Conservation (phyloP, 2,797 vertebrate genomes). For the Sebastes melanostomus region DNA sequence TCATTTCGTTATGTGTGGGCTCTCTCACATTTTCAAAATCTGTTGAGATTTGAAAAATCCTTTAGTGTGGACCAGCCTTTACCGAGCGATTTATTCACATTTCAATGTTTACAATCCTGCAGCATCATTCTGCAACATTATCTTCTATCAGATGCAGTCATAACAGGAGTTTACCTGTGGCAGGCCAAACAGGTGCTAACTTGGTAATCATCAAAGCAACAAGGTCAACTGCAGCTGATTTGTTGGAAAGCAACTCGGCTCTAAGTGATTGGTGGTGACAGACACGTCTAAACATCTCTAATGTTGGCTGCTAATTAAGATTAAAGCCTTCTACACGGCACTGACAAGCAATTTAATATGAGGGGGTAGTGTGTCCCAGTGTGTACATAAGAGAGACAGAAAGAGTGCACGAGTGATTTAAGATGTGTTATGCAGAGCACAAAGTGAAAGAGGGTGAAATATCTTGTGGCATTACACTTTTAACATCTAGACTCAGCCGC, state of each 20-base stretch:
- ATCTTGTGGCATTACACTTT: constrained; percentile 29
- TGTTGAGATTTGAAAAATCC: too few relatives aligned
- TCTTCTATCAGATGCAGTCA: neutral
- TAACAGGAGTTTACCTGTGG: constrained; percentile 38
- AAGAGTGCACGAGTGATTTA: neutral
- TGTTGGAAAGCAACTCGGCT: constrained; percentile 24
- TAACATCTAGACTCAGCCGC: neutral
- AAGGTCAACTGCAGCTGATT: constrained; percentile 45
- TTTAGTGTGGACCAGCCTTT: too few relatives aligned
- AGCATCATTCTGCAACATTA: neutral
- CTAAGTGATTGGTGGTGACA: constrained; percentile 62
- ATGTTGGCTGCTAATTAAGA: constrained; percentile 66
- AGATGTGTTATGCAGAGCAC: constrained; percentile 5
- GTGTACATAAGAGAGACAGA: neutral
- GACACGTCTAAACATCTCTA: constrained; percentile 69
- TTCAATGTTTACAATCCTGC: neutral
- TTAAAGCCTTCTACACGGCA: constrained; percentile 46
- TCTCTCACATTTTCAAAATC: too few relatives aligned
- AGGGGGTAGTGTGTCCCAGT: constrained; percentile 18
- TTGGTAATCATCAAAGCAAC: constrained; percentile 30
- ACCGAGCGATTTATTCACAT: too few relatives aligned
- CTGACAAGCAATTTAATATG: constrained; percentile 49
- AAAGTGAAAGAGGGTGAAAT: constrained; percentile 43
- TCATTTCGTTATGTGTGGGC: too few relatives aligned
- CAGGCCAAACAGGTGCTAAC: constrained; percentile 43